Evolutionary conservation across 1,140 invertebrate genomes (phyloP).

Genomic region (Apis florea): DNA sequence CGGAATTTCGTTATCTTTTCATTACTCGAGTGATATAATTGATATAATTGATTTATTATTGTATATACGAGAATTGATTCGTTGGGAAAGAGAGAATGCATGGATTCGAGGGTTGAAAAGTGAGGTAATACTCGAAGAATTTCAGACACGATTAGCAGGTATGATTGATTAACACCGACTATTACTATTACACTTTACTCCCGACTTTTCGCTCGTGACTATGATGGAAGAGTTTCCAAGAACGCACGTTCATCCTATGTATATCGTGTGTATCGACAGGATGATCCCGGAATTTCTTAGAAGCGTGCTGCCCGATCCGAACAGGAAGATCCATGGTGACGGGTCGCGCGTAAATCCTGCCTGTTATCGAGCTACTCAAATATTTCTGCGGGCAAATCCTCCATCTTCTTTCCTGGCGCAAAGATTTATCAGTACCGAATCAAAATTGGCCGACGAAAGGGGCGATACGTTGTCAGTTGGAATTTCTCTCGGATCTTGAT

Average conservation of each 20-base stretch:
- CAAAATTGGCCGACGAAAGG: conserved; percentile 11
- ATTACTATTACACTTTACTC: neutral
- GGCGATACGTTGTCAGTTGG: neutral
- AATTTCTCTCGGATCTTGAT: neutral
- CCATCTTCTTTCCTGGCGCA: neutral
- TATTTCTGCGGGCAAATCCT: conserved; percentile 34
- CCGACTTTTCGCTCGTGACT: neutral
- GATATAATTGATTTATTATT: no score
- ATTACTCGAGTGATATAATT: no score
- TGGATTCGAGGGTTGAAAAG: neutral
- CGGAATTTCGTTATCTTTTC: no score
- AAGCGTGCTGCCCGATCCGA: neutral
- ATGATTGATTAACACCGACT: neutral
- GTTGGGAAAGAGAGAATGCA: no score
- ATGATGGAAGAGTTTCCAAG: conserved; percentile 4
- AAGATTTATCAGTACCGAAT: conserved; percentile 37
- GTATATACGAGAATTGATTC: no score
- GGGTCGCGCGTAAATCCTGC: conserved; percentile 39
- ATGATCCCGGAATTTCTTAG: conserved; percentile 20
- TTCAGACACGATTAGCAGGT: neutral
- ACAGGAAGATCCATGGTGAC: conserved; percentile 2
- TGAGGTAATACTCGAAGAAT: neutral
- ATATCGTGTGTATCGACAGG: conserved; percentile 6
- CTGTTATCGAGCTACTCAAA: conserved; percentile 43
- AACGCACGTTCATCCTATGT: neutral